Conservation (phyloP, 2,888 invertebrate genomes). For the Drosophila merina region DNA sequence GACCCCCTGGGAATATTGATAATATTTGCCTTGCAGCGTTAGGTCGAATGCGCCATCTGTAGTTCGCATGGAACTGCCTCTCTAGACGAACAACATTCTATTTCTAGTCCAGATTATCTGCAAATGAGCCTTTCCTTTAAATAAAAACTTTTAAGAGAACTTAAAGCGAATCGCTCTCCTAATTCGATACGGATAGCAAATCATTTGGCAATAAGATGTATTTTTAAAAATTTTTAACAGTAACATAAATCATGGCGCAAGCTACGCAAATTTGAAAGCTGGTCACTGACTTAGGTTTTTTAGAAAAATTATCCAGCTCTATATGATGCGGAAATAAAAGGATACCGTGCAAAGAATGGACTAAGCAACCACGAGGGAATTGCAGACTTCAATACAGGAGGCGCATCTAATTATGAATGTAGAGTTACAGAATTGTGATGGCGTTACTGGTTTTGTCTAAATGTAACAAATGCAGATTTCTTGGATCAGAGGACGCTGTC, state of each 20-base stretch:
- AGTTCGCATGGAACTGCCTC: too few relatives aligned
- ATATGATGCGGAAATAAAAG: not conserved
- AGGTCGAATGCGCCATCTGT: too few relatives aligned
- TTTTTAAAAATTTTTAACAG: conserved; percentile 16
- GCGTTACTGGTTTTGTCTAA: conserved; percentile 19
- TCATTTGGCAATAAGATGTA: conserved; percentile 11
- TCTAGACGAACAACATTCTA: too few relatives aligned
- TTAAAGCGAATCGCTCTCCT: too few relatives aligned
- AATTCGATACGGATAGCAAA: too few relatives aligned
- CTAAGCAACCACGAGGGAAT: conserved; percentile 22
- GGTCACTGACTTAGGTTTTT: not conserved
- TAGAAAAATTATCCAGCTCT: conserved; percentile 1
- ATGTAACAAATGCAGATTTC: conserved; percentile 67
- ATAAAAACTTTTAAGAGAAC: too few relatives aligned
- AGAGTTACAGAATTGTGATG: conserved; percentile 28
- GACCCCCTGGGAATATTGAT: too few relatives aligned
- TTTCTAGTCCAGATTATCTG: too few relatives aligned
- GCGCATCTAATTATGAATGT: conserved; percentile 13
- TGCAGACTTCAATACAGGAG: conserved; percentile 23
- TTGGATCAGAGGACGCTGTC: conserved; percentile 38
- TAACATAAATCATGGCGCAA: conserved; percentile 21
- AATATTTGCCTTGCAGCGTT: too few relatives aligned
- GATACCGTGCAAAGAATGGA: conserved; percentile 13
- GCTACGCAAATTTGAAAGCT: conserved; percentile 7
- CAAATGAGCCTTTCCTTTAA: too few relatives aligned